phyloP scores from a whole-genome alignment of 2,888 invertebrate species.

The Schizotus pectinicornis region DNA sequence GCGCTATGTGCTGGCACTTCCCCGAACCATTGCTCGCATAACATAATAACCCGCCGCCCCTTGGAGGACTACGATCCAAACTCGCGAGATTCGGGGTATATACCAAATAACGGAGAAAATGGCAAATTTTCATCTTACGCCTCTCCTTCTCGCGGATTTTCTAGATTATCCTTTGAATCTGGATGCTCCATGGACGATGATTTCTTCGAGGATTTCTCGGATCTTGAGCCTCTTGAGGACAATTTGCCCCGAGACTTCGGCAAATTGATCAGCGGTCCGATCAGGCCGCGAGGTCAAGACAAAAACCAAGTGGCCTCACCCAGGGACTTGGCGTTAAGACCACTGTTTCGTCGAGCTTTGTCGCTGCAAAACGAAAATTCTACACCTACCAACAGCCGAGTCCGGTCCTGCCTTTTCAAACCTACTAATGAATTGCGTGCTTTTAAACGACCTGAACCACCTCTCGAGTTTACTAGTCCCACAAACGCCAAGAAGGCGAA shows the following conservation, averaged over 20 bases:
- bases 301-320: conserved; percentile 51
- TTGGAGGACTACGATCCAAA: conserved; percentile 64
- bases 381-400: conserved; percentile 55
- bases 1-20: conserved; percentile 42
- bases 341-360: conserved; percentile 60
- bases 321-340: conserved; percentile 48
- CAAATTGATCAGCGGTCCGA: conserved; percentile 65
- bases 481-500: conserved; percentile 40
- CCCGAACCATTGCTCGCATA: conserved; percentile 45
- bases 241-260: conserved; percentile 65
- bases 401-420: conserved; percentile 61
- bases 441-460: conserved; percentile 74
- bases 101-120: conserved; percentile 51
- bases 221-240: conserved; percentile 64
- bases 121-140: conserved; percentile 45
- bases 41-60: conserved; percentile 50
- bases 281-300: conserved; percentile 43
- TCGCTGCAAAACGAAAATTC: conserved; percentile 59
- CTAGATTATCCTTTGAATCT: conserved; percentile 55
- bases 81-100: conserved; percentile 67
- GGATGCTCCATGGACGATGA: conserved; percentile 70
- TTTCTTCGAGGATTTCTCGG: conserved; percentile 69
- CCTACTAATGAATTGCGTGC: conserved; percentile 45
- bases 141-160: conserved; percentile 45
- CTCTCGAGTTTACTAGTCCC: conserved; percentile 59